These are phyloP conservation scores for Heliconius hortense DNA, from an alignment of 2,888 invertebrate species.

Conservation along the genomic window DNA sequence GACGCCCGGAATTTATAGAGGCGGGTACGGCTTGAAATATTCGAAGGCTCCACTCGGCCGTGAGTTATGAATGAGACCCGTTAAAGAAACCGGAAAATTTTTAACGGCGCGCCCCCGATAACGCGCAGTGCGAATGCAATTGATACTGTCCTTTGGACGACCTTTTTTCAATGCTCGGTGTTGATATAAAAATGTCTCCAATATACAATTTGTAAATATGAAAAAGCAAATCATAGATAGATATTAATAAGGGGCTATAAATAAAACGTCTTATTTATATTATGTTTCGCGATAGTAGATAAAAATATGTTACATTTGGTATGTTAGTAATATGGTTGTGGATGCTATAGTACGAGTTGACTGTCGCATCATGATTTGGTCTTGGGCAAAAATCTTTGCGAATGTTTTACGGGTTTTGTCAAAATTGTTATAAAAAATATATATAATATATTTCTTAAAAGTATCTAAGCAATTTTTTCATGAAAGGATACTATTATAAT, in stretches of 20 bases:
- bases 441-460: not conserved
- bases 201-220: not conserved
- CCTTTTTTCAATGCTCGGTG: slow-evolving; percentile 20
- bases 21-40: slow-evolving; percentile 78
- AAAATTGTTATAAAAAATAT: not conserved
- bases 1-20: slow-evolving; percentile 81
- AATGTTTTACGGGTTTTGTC: not conserved
- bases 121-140: slow-evolving; percentile 46
- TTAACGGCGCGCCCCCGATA: slow-evolving; percentile 63
- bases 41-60: slow-evolving; percentile 79
- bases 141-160: slow-evolving; percentile 30
- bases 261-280: not conserved
- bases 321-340: no score
- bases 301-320: not conserved
- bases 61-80: slow-evolving; percentile 82
- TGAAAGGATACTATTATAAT: not conserved
- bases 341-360: not conserved
- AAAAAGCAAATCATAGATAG: not conserved
- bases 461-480: not conserved
- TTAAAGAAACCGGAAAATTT: slow-evolving; percentile 81
- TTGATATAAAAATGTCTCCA: not conserved
- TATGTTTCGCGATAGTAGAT: not conserved
- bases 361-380: not conserved
- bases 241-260: not conserved
- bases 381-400: not conserved